These are phyloP conservation scores for Coreius guichenoti DNA, from an alignment of 2,797 vertebrate genomes.

Conservation along the genomic window DNA sequence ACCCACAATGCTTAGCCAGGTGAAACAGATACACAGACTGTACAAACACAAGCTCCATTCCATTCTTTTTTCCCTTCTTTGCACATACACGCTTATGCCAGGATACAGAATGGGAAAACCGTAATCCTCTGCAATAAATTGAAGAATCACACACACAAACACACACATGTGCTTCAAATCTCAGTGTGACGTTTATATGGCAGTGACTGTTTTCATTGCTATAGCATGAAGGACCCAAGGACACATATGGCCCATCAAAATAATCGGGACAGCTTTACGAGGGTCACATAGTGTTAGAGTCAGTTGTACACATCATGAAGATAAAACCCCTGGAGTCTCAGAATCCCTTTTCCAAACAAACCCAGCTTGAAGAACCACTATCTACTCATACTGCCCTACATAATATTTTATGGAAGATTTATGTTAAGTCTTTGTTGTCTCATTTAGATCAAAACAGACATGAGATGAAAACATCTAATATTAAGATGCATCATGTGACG, in stretches of 20 bases:
- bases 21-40: constrained; percentile 46
- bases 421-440: constrained; percentile 32
- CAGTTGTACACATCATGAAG: constrained; percentile 31
- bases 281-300: constrained; percentile 36
- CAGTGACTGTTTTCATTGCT: constrained; percentile 3
- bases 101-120: not conserved
- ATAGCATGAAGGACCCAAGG: not conserved
- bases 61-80: not conserved
- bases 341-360: constrained; percentile 13
- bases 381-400: not conserved
- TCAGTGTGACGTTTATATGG: not conserved
- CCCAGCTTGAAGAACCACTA: constrained; percentile 13
- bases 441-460: constrained; percentile 36
- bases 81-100: not conserved
- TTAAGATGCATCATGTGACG: not conserved
- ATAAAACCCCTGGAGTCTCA: constrained; percentile 19
- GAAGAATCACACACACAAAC: constrained; percentile 8
- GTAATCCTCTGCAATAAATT: not conserved
- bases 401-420: not conserved
- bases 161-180: constrained; percentile 2
- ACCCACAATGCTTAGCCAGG: constrained; percentile 30
- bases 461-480: constrained; percentile 27
- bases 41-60: constrained; percentile 38
- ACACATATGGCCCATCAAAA: constrained; percentile 21
- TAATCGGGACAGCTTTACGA: constrained; percentile 41